Percentiles rank a stretch among this genome's conserved stretches.
Evolutionary conservation across 37 sponge, comb jelly and placozoan species (phyloP).

Genomic region (Tethya wilhelma): DNA sequence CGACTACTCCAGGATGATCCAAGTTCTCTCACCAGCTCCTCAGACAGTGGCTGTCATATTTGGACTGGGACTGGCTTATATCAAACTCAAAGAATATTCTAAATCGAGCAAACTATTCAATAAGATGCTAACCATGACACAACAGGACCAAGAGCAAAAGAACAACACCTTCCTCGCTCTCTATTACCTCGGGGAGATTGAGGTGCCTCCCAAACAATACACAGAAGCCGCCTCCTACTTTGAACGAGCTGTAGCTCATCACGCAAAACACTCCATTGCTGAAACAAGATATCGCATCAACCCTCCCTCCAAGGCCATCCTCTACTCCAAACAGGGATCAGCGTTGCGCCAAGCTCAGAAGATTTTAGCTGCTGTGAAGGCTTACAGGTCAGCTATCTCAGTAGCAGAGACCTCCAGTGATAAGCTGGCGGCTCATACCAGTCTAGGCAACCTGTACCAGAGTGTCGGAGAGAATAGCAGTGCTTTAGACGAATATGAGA

Average conservation of each 20-base stretch:
- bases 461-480: constrained; percentile 42
- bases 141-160: background rate
- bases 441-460: constrained; percentile 72
- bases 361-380: constrained; percentile 57
- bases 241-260: constrained; percentile 1
- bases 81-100: constrained; percentile 31
- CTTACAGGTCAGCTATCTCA: constrained; percentile 44
- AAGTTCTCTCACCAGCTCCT: background rate
- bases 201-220: background rate
- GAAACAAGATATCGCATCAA: constrained; percentile 20
- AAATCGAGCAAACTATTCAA: constrained; percentile 15
- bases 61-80: constrained; percentile 58
- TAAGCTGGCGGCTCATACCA: constrained; percentile 41
- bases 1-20: constrained; percentile 47
- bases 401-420: constrained; percentile 22
- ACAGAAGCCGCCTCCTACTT: constrained; percentile 30
- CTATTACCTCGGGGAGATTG: constrained; percentile 63
- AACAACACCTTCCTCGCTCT: constrained; percentile 25
- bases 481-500: constrained; percentile 61
- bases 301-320: constrained; percentile 26
- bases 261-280: background rate
- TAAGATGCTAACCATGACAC: too few species aligned
- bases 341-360: constrained; percentile 36
- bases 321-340: constrained; percentile 40
- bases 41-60: constrained; percentile 11